phyloP scores from a whole-genome alignment of 1,140 invertebrate species.

The Anagrus nilaparvatae region DNA sequence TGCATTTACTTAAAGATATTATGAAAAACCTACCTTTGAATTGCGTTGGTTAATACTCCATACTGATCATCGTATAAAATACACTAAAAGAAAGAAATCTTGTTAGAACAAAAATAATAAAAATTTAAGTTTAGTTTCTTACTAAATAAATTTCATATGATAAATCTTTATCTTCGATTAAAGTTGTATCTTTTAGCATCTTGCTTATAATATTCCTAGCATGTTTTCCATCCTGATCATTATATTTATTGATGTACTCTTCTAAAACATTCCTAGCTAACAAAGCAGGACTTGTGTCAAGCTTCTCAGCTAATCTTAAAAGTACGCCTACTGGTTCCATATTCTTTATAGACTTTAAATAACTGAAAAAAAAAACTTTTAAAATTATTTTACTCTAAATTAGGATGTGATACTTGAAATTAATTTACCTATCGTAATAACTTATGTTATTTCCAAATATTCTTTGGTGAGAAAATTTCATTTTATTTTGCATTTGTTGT shows the following conservation, averaged over 20 bases:
- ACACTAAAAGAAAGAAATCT: constrained; percentile 21
- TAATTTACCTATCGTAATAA: constrained; percentile 24
- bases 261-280: constrained; percentile 57
- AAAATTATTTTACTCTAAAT: too few species aligned
- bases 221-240: constrained; percentile 19
- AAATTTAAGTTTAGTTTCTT: constrained; percentile 21
- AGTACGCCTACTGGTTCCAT: constrained; percentile 44
- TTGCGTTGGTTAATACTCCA: constrained; percentile 63
- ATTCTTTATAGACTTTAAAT: constrained; percentile 21
- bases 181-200: constrained; percentile 57
- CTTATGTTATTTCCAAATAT: constrained; percentile 18
- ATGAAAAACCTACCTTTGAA: constrained; percentile 51
- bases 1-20: constrained; percentile 4
- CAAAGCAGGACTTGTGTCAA: constrained; percentile 50
- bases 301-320: constrained; percentile 44
- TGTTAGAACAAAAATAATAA: constrained; percentile 3
- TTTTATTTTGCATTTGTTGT: constrained; percentile 33
- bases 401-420: neutral
- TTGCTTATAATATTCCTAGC: constrained; percentile 40
- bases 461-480: constrained; percentile 33
- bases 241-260: constrained; percentile 39
- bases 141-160: constrained; percentile 70
- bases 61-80: constrained; percentile 42
- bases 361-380: constrained; percentile 18
- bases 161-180: constrained; percentile 60